phyloP scores from a whole-genome alignment of 92 coral and sea anemone species.

The Zoanthus sociatus region DNA sequence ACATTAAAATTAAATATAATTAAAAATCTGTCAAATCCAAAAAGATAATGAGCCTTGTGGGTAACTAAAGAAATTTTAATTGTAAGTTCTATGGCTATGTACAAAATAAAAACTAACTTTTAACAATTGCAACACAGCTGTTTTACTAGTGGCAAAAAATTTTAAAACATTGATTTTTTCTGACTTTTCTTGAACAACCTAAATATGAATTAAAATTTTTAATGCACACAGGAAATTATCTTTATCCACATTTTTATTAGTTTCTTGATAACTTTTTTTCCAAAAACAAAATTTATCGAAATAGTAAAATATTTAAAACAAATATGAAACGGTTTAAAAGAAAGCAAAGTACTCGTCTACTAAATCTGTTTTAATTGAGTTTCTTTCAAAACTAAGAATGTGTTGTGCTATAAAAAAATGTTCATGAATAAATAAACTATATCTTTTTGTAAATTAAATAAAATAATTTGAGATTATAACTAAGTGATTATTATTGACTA shows the following conservation, averaged over 20 bases:
- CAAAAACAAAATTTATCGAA: no score
- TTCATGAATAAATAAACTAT: not conserved
- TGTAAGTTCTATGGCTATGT: no score
- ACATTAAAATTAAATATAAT: not conserved
- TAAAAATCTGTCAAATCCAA: not conserved
- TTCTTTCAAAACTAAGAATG: not conserved
- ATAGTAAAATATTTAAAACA: no score
- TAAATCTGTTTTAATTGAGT: not conserved
- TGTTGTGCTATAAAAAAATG: not conserved
- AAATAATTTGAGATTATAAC: not conserved
- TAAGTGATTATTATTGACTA: not conserved
- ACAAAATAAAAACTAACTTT: not conserved
- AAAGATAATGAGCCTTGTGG: not conserved
- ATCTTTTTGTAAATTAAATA: not conserved
- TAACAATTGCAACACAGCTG: not conserved
- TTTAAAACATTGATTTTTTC: not conserved
- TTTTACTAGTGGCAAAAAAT: not conserved
- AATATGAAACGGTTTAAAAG: no score
- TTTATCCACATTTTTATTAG: not conserved
- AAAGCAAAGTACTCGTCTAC: not conserved
- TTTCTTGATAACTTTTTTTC: not conserved
- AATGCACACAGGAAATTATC: constrained; percentile 5
- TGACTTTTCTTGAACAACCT: not conserved
- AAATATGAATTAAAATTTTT: not conserved
- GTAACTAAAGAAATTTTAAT: constrained; percentile 2